A percentile compares a stretch with the other conserved stretches of the same genome.
Conservation (phyloP, 2,797 vertebrate species). For the Neolamprologus multifasciatus region DNA sequence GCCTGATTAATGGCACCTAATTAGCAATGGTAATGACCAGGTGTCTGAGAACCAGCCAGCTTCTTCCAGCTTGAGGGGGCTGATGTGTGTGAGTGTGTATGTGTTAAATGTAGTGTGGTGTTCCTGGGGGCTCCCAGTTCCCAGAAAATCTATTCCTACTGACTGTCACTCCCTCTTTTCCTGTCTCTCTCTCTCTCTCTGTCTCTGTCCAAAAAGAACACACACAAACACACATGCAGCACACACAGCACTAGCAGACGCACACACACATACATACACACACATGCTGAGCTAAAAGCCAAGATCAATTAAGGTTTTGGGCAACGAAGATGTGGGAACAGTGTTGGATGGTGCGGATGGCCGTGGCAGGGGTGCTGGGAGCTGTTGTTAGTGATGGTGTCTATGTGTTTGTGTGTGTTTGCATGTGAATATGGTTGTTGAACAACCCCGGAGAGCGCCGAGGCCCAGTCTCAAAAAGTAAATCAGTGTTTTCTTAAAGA, state of each 20-base stretch:
- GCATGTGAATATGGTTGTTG: neutral
- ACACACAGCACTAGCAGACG: neutral
- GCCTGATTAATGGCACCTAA: conserved; percentile 99
- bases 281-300: conserved; percentile 57
- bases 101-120: conserved; percentile 33
- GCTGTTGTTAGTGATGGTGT: conserved; percentile 6
- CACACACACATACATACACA: neutral
- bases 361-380: neutral
- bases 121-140: conserved; percentile 79
- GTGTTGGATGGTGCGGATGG: conserved; percentile 21
- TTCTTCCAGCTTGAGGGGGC: conserved; percentile 86
- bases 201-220: conserved; percentile 53
- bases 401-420: neutral
- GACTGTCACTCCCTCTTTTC: conserved; percentile 63
- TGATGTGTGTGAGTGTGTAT: conserved; percentile 18
- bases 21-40: conserved; percentile 99
- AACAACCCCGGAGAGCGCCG: neutral
- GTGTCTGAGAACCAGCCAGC: conserved; percentile 96
- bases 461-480: neutral
- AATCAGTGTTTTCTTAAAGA: neutral
- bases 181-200: conserved; percentile 71
- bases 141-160: conserved; percentile 90
- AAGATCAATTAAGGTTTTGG: conserved; percentile 91
- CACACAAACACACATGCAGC: neutral
- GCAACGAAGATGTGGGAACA: conserved; percentile 60